Conservation (phyloP, 2,888 invertebrate genomes). For the Aradus depressus region DNA sequence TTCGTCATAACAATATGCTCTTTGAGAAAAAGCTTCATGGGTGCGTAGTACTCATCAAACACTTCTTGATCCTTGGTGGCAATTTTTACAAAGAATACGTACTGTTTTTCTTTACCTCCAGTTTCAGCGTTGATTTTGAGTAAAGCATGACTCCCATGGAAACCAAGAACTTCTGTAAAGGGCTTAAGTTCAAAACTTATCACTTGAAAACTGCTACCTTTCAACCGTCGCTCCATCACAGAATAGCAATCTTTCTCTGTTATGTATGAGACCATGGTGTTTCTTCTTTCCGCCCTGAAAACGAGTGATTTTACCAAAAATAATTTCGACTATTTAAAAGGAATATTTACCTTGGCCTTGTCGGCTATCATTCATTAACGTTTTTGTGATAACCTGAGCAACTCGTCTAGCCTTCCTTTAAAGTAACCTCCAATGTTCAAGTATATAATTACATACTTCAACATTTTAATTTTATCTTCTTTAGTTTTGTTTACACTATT, state of each 20-base stretch:
- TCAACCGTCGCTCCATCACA: slow-evolving; percentile 8
- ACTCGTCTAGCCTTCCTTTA: too few relatives aligned
- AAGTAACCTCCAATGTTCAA: too few relatives aligned
- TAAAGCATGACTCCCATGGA: slow-evolving; percentile 20
- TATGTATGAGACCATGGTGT: slow-evolving; percentile 6
- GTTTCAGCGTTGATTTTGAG: slow-evolving; percentile 19
- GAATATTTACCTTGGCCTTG: background rate
- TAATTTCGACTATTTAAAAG: slow-evolving; percentile 4
- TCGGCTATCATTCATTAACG: slow-evolving; percentile 7
- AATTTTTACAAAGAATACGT: slow-evolving; percentile 23
- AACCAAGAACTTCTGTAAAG: slow-evolving; percentile 20
- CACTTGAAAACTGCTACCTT: slow-evolving; percentile 13
- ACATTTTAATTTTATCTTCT: too few relatives aligned
- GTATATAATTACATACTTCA: too few relatives aligned
- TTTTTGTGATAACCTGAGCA: too few relatives aligned
- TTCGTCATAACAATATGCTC: slow-evolving; percentile 22
- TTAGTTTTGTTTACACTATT: too few relatives aligned
- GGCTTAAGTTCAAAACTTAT: slow-evolving; percentile 15
- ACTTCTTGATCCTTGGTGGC: slow-evolving; percentile 9
- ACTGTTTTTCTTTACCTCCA: slow-evolving; percentile 11
- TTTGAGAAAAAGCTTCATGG: slow-evolving; percentile 17
- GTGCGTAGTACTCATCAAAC: slow-evolving; percentile 19
- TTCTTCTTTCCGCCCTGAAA: background rate
- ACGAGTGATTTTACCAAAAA: background rate
- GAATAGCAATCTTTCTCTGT: slow-evolving; percentile 12